A percentile compares a stretch with the other conserved stretches of the same genome.
Evolutionary conservation across 92 coral and sea anemone species (phyloP).

Genomic region (Scolanthus callimorphus): DNA sequence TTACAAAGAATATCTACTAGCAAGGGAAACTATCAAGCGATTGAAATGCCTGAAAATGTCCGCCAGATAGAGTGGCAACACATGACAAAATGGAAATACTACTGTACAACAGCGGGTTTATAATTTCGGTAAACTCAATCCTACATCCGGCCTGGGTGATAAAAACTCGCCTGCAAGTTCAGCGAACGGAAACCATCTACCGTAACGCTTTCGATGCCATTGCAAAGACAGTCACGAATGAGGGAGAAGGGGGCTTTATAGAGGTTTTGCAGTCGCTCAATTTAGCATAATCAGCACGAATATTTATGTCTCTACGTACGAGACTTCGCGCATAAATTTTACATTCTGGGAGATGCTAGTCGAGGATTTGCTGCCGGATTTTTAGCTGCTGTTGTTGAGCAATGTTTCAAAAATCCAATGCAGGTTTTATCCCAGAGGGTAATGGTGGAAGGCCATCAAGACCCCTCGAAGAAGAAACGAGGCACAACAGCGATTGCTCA

Average conservation of each 20-base stretch:
- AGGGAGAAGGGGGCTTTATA: constrained; percentile 78
- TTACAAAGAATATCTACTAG: too few species aligned
- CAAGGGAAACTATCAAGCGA: too few species aligned
- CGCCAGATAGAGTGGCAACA: constrained; percentile 90
- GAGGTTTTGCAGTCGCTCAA: constrained; percentile 74
- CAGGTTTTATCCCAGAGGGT: constrained; percentile 70
- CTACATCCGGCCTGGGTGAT: constrained; percentile 82
- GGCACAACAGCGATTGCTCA: constrained; percentile 58
- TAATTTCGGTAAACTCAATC: constrained; percentile 48
- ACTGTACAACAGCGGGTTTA: constrained; percentile 58
- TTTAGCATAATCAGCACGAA: constrained; percentile 69
- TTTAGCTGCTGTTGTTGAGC: constrained; percentile 76
- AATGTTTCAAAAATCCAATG: constrained; percentile 69
- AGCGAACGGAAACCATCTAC: constrained; percentile 68
- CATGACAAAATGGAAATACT: constrained; percentile 71
- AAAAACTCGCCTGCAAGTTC: constrained; percentile 91
- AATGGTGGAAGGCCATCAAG: constrained; percentile 61
- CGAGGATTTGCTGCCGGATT: constrained; percentile 93
- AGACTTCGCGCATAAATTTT: constrained; percentile 60
- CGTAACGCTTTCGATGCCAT: constrained; percentile 79
- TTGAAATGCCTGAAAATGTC: constrained; percentile 91
- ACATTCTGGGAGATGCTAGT: constrained; percentile 60
- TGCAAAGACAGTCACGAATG: constrained; percentile 55
- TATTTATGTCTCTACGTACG: constrained; percentile 75
- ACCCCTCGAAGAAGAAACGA: constrained; percentile 37